A percentile compares a stretch with the other conserved stretches of the same genome.
Conservation (phyloP, 2,888 invertebrate genomes). For the Lagria hirta region DNA sequence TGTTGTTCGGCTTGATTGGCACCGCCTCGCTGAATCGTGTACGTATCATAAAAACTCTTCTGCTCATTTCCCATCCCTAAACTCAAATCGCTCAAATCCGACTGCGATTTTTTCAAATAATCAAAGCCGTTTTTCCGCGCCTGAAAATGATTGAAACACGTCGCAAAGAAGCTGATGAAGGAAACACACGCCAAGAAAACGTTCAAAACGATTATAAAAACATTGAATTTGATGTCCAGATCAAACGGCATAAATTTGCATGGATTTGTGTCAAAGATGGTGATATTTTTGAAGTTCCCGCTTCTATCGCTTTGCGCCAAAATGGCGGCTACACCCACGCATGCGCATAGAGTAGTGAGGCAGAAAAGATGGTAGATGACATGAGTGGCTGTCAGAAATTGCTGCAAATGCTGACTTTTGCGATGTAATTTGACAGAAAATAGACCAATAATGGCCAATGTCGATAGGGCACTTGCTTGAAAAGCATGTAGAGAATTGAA, state of each 20-base stretch:
- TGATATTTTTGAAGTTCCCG: constrained; percentile 27
- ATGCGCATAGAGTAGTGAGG: constrained; percentile 56
- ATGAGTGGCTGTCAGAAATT: constrained; percentile 52
- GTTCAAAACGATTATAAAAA: constrained; percentile 58
- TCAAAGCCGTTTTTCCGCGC: constrained; percentile 45
- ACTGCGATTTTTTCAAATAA: constrained; percentile 51
- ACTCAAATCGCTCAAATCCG: constrained; percentile 51
- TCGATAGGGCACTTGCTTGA: constrained; percentile 57
- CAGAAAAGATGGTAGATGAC: constrained; percentile 58
- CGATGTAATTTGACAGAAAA: constrained; percentile 50
- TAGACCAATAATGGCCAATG: constrained; percentile 56
- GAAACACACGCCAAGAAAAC: constrained; percentile 56
- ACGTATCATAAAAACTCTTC: constrained; percentile 48
- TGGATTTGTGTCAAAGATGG: constrained; percentile 37
- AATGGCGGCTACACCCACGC: constrained; percentile 59
- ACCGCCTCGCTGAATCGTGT: constrained; percentile 41
- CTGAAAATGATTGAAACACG: constrained; percentile 46
- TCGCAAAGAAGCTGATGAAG: constrained; percentile 52
- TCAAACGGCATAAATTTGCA: constrained; percentile 56
- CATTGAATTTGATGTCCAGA: constrained; percentile 55
- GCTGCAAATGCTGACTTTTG: constrained; percentile 48
- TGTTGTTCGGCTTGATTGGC: constrained; percentile 31
- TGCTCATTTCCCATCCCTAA: constrained; percentile 38
- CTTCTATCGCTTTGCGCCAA: constrained; percentile 48
- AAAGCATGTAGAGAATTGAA: constrained; percentile 58